Conservation (phyloP, 2,888 invertebrate species). For the Patella depressa region DNA sequence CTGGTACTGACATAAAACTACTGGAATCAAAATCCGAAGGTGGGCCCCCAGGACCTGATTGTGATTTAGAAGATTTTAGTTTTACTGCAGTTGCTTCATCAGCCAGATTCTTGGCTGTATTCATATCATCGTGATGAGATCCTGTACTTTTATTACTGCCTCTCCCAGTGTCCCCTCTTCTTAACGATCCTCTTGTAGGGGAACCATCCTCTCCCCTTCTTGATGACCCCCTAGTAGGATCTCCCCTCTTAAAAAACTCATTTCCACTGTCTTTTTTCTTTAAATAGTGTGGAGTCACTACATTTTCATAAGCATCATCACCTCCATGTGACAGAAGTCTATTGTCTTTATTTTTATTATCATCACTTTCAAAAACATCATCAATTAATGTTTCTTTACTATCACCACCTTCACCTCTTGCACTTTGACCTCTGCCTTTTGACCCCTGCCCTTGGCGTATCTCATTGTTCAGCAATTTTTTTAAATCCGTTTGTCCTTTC, state of each 20-base stretch:
- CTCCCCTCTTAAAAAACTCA: too few species aligned
- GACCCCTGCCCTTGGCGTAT: slow-evolving; percentile 17
- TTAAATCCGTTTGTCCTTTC: slow-evolving; percentile 10
- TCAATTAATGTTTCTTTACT: slow-evolving; percentile 33
- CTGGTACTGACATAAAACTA: slow-evolving; percentile 1
- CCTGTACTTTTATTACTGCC: background rate
- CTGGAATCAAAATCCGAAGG: background rate
- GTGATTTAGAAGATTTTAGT: background rate
- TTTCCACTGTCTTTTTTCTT: too few species aligned
- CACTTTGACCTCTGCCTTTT: slow-evolving; percentile 14
- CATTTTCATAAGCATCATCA: slow-evolving; percentile 18
- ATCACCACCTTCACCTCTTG: background rate
- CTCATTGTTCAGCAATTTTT: slow-evolving; percentile 1
- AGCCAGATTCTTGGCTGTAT: background rate
- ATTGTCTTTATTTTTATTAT: background rate
- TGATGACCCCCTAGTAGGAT: too few species aligned
- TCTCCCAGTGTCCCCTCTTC: background rate
- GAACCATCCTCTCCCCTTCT: background rate
- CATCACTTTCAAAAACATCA: slow-evolving; percentile 33
- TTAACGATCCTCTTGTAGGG: background rate
- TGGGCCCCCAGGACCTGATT: background rate
- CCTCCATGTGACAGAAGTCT: slow-evolving; percentile 25
- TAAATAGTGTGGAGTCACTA: slow-evolving; percentile 14
- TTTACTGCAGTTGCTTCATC: background rate
- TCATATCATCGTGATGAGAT: background rate